phyloP scores from a whole-genome alignment of 2,113 vertebrate species.

The Microcebus griseorufus region DNA sequence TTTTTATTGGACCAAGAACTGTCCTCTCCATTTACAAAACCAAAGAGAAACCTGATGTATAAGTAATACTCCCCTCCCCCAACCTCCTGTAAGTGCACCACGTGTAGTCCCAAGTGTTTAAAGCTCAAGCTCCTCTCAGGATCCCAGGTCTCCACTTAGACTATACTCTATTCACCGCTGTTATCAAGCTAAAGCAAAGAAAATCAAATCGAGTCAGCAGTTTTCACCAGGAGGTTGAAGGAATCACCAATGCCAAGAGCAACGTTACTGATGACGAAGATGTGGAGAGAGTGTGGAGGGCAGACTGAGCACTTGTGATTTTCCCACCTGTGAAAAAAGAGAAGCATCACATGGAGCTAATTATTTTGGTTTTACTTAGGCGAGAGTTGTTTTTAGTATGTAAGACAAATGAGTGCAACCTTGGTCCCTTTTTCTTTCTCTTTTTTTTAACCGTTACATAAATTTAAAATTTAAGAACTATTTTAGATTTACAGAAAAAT shows the following conservation, averaged over 20 bases:
- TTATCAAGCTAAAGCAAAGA: slow-evolving; percentile 77
- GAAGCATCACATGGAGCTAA: background rate
- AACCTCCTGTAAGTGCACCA: slow-evolving; percentile 65
- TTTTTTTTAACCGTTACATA: too few species aligned
- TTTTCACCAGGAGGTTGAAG: slow-evolving; percentile 92
- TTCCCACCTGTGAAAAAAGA: slow-evolving; percentile 89
- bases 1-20: slow-evolving; percentile 81
- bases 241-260: slow-evolving; percentile 91
- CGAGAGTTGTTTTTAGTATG: background rate
- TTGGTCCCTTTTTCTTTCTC: background rate
- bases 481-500: too few species aligned
- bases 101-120: slow-evolving; percentile 68
- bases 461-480: too few species aligned
- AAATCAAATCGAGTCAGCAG: slow-evolving; percentile 68
- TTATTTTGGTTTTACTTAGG: background rate
- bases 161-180: slow-evolving; percentile 72
- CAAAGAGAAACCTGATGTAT: slow-evolving; percentile 83
- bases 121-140: slow-evolving; percentile 64
- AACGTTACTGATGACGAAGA: slow-evolving; percentile 87
- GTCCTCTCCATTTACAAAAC: slow-evolving; percentile 78
- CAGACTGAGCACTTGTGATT: slow-evolving; percentile 91
- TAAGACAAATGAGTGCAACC: background rate
- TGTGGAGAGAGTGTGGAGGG: slow-evolving; percentile 84
- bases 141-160: slow-evolving; percentile 62
- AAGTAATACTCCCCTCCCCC: slow-evolving; percentile 31